These are phyloP conservation scores for Cheilosia vernalis DNA, from an alignment of 2,888 invertebrate species.

Conservation along the genomic window DNA sequence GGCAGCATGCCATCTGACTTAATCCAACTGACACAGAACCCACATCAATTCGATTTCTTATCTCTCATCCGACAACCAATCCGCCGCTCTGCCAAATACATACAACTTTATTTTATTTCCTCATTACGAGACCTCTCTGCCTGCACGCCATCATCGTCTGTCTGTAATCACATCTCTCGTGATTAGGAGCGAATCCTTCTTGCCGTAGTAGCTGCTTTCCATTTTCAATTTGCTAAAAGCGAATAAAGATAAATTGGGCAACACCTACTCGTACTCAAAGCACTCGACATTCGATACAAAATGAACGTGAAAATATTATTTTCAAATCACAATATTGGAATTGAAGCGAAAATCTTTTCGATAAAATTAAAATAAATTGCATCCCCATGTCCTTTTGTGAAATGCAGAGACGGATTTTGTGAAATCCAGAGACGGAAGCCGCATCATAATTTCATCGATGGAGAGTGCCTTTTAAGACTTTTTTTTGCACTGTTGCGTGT, in stretches of 20 bases:
- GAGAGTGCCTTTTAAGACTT: not conserved
- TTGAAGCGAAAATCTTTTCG: constrained; percentile 50
- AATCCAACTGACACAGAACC: constrained; percentile 35
- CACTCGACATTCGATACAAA: constrained; percentile 5
- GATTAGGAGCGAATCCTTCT: constrained; percentile 40
- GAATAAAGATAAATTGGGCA: constrained; percentile 49
- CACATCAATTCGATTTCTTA: constrained; percentile 31
- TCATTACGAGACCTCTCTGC: constrained; percentile 26
- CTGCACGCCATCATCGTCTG: constrained; percentile 9
- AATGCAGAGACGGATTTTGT: constrained; percentile 4
- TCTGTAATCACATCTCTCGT: constrained; percentile 41
- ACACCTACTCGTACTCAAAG: not conserved
- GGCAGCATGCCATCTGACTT: constrained; percentile 9
- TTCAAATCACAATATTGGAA: constrained; percentile 68
- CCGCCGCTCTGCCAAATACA: constrained; percentile 10
- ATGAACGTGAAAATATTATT: constrained; percentile 66
- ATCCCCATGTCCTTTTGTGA: constrained; percentile 25
- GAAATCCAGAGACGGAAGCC: not conserved
- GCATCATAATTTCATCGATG: constrained; percentile 8
- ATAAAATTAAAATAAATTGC: constrained; percentile 70
- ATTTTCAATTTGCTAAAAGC: constrained; percentile 21
- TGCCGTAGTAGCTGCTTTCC: not conserved
- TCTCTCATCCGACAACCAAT: constrained; percentile 25
- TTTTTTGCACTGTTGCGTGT: constrained; percentile 19
- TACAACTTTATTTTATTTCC: constrained; percentile 60